These are phyloP conservation scores for silkworm (Bombyx mori) DNA, from an alignment of 1,140 invertebrate species.

Conservation along the genomic window ASM3026992v2 NC_085113.1:5961501-5962000, in stretches of 20 bases:
- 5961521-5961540: conserved; percentile 25
- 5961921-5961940: background rate
- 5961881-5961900: too few relatives aligned
- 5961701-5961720: conserved; percentile 25
- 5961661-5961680: conserved; percentile 4
- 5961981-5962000: too few relatives aligned
- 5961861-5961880: too few relatives aligned
- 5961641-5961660: conserved; percentile 10
- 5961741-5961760: conserved; percentile 16
- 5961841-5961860: too few relatives aligned
- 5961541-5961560: conserved; percentile 22
- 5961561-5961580: conserved; percentile 9
- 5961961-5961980: background rate
- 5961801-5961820: too few relatives aligned
- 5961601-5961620: conserved; percentile 30
- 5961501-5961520: conserved; percentile 33
- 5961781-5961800: too few relatives aligned
- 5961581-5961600: conserved; percentile 25
- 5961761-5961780: too few relatives aligned
- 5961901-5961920: too few relatives aligned
- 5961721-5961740: conserved; percentile 44
- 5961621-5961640: conserved; percentile 19
- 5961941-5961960: background rate
- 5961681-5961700: conserved; percentile 6
- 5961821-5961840: too few relatives aligned